These are phyloP conservation scores for Sebastes melanostomus DNA, from an alignment of 2,797 vertebrate genomes.

Conservation along the genomic window DNA sequence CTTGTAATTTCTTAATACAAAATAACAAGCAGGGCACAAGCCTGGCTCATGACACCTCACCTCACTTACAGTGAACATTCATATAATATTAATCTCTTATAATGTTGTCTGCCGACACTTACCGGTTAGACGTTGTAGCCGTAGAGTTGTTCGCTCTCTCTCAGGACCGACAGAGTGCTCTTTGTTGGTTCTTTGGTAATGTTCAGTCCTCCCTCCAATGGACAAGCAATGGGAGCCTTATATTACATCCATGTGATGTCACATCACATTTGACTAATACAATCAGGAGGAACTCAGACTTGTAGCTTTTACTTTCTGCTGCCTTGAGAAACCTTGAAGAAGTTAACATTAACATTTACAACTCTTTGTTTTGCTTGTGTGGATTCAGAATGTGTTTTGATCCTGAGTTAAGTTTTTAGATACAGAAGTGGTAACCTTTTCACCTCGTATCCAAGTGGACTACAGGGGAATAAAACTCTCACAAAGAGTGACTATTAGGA, in stretches of 20 bases:
- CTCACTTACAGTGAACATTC: background rate
- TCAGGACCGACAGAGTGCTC: conserved; percentile 71
- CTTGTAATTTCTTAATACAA: background rate
- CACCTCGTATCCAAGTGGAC: background rate
- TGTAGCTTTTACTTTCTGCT: conserved; percentile 19
- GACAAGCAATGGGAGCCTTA: conserved; percentile 76
- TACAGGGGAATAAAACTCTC: background rate
- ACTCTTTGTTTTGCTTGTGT: background rate
- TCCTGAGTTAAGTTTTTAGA: background rate
- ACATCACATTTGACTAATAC: conserved; percentile 82
- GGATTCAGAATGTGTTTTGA: background rate
- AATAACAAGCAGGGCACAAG: background rate
- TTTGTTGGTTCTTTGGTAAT: conserved; percentile 77
- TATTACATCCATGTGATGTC: conserved; percentile 83
- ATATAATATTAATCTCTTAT: conserved; percentile 22
- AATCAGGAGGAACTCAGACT: conserved; percentile 66
- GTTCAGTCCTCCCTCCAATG: conserved; percentile 76
- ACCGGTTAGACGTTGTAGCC: conserved; percentile 63
- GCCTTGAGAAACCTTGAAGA: conserved; percentile 1
- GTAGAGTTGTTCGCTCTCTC: conserved; percentile 49
- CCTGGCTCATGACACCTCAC: background rate
- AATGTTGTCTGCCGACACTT: conserved; percentile 50
- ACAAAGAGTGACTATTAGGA: background rate
- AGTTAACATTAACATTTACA: background rate
- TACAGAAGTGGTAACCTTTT: background rate